A percentile compares a stretch with the other conserved stretches of the same genome.
These are phyloP conservation scores for Torymus aiolomorphi DNA, from an alignment of 2,888 invertebrate genomes.

Conservation along the genomic window DNA sequence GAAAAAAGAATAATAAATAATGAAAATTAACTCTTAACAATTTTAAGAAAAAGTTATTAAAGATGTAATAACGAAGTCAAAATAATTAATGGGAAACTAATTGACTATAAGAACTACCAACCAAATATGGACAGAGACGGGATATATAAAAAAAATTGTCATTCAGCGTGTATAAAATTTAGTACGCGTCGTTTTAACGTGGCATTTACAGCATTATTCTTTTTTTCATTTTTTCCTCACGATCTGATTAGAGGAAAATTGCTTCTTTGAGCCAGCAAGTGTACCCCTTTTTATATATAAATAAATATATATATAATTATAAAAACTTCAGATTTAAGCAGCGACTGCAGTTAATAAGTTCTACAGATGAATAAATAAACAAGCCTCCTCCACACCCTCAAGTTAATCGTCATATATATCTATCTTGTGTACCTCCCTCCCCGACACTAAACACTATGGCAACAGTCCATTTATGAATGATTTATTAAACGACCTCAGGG, in stretches of 20 bases:
- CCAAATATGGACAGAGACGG: conserved; percentile 7
- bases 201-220: conserved; percentile 52
- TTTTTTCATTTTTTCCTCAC: conserved; percentile 39
- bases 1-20: conserved; percentile 44
- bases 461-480: conserved; percentile 52
- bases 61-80: conserved; percentile 7
- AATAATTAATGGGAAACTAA: conserved; percentile 22
- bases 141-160: conserved; percentile 24
- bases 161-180: conserved; percentile 43
- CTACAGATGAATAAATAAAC: conserved; percentile 36
- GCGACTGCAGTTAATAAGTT: conserved; percentile 45
- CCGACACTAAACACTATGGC: conserved; percentile 39
- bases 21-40: conserved; percentile 34
- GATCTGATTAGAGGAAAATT: conserved; percentile 1
- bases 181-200: conserved; percentile 46
- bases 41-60: conserved; percentile 31
- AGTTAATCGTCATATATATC: conserved; percentile 39
- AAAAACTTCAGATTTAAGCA: conserved; percentile 48
- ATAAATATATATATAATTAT: conserved; percentile 38
- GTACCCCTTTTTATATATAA: conserved; percentile 49
- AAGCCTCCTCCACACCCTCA: conserved; percentile 19
- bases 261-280: conserved; percentile 35
- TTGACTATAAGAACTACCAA: conserved; percentile 4
- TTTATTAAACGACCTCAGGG: conserved; percentile 46
- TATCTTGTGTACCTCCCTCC: conserved; percentile 51